These are phyloP conservation scores for Callaeas wilsoni DNA, from an alignment of 2,113 vertebrate genomes.

Conservation along the genomic window DNA sequence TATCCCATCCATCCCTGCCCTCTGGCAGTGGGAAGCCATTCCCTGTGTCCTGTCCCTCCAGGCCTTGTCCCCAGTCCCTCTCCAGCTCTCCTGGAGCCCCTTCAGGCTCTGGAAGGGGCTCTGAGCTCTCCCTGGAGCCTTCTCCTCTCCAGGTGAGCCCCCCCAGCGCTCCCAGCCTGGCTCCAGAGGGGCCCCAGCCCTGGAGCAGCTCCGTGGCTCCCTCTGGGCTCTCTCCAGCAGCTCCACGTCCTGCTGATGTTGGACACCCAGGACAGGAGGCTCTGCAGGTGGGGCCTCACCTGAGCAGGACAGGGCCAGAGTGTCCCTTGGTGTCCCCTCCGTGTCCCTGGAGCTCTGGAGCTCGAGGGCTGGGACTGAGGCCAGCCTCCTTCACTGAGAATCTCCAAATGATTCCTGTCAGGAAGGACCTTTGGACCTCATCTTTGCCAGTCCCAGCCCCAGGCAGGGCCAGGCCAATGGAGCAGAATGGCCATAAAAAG, in stretches of 20 bases:
- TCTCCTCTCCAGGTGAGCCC: neutral
- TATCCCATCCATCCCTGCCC: fast-evolving
- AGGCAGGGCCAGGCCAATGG: neutral
- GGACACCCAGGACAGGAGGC: neutral
- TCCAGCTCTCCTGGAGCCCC: neutral
- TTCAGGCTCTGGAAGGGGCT: neutral
- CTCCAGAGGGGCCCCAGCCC: too few relatives aligned
- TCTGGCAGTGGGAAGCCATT: neutral
- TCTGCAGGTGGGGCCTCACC: neutral
- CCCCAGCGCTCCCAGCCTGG: neutral
- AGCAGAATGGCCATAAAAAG: too few relatives aligned
- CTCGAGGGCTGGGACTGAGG: neutral
- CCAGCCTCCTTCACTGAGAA: neutral
- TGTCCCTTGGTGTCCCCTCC: neutral
- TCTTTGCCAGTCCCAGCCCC: neutral
- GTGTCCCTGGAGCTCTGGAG: neutral
- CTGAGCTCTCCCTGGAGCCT: neutral
- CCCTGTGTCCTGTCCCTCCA: neutral
- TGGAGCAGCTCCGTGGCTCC: neutral
- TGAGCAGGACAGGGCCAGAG: neutral
- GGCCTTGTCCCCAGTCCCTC: neutral
- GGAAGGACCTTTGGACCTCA: neutral
- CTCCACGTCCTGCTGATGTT: neutral
- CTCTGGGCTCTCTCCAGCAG: neutral
- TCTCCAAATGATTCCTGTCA: neutral